A percentile compares a stretch with the other conserved stretches of the same genome.
Evolutionary conservation across 2,797 vertebrate species (phyloP).

Genomic region (Coranthus polyacanthus): DNA sequence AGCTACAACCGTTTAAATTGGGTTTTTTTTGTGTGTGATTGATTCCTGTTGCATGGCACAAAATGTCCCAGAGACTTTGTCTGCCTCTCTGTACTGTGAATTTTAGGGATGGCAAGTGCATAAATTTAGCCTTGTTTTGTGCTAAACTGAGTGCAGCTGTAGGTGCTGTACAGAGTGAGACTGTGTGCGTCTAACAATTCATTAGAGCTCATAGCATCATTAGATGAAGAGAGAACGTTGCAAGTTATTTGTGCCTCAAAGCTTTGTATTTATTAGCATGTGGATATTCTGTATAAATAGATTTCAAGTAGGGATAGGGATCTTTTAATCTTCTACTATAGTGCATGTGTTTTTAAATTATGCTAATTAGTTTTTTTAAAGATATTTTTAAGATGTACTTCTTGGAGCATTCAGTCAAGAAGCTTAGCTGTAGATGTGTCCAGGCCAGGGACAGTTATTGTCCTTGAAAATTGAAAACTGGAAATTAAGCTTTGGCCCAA

Average conservation of each 20-base stretch:
- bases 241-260: slow-evolving; percentile 8
- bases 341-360: slow-evolving; percentile 6
- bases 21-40: slow-evolving; percentile 37
- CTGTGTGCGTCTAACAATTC: background rate
- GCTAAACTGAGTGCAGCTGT: slow-evolving; percentile 5
- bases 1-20: slow-evolving; percentile 40
- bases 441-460: too few species aligned
- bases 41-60: slow-evolving; percentile 40
- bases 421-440: too few species aligned
- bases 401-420: too few species aligned
- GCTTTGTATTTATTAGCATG: slow-evolving; percentile 12
- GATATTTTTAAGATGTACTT: too few species aligned
- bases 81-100: slow-evolving; percentile 33
- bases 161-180: background rate
- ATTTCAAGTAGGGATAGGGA: slow-evolving; percentile 3
- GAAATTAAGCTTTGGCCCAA: too few species aligned
- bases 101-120: slow-evolving; percentile 31
- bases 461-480: background rate
- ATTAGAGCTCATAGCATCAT: slow-evolving; percentile 13
- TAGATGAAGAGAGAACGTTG: slow-evolving; percentile 7
- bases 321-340: slow-evolving; percentile 2
- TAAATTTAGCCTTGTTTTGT: slow-evolving; percentile 40
- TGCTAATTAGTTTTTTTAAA: too few species aligned
- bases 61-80: too few species aligned
- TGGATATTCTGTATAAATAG: slow-evolving; percentile 10